Percentiles rank a stretch among this genome's conserved stretches.
Conservation (phyloP, 2,113 vertebrate genomes). For the Petromus typicus region DNA sequence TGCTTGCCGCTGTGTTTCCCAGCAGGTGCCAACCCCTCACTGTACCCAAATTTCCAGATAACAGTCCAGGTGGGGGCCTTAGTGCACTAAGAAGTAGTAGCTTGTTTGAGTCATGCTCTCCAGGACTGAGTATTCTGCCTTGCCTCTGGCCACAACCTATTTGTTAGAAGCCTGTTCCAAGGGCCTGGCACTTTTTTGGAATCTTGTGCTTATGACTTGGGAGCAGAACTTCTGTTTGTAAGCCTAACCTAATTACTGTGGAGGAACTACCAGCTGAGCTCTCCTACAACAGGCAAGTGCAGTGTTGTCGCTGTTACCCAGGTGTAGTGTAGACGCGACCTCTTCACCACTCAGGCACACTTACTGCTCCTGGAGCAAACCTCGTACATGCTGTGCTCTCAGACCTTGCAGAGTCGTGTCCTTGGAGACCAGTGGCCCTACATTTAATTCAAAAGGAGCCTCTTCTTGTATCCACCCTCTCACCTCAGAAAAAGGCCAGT, state of each 20-base stretch:
- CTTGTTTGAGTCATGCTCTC: background rate
- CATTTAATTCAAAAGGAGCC: background rate
- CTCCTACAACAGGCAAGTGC: background rate
- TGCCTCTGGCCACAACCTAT: background rate
- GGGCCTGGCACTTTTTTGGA: background rate
- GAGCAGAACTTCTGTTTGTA: no score
- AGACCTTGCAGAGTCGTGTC: background rate
- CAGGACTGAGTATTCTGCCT: background rate
- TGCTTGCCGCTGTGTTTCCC: background rate
- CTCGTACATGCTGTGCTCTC: no score
- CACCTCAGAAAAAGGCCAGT: background rate
- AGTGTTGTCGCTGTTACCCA: rapidly evolving
- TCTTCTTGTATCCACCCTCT: background rate
- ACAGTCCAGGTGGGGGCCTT: background rate
- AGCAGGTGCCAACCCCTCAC: background rate
- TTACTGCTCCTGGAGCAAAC: background rate
- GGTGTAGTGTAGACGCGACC: rapidly evolving
- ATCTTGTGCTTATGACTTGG: background rate
- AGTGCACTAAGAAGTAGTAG: background rate
- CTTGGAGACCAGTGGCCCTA: background rate
- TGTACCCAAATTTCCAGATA: background rate
- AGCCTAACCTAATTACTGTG: background rate
- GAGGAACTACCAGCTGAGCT: background rate
- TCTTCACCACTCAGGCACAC: background rate
- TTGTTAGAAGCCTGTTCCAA: background rate